A percentile compares a stretch with the other conserved stretches of the same genome.
These are phyloP conservation scores for Idris sp. DNA, from an alignment of 1,140 invertebrate genomes.

Conservation along the genomic window DNA sequence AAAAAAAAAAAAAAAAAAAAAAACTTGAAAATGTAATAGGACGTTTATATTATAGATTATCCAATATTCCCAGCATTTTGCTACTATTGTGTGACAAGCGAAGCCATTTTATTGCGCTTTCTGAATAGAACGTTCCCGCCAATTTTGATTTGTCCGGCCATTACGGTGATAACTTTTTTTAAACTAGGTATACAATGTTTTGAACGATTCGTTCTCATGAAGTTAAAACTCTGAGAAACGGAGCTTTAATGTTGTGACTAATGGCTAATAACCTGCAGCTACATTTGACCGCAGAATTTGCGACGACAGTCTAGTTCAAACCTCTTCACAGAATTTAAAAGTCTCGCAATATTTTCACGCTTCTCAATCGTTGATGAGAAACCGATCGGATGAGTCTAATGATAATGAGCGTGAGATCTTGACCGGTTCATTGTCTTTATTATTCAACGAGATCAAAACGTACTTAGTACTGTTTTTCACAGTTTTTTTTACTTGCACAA, in stretches of 20 bases:
- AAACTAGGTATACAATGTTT: slow-evolving; percentile 3
- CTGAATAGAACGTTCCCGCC: slow-evolving; percentile 31
- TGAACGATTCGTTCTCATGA: slow-evolving; percentile 58
- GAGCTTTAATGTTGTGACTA: slow-evolving; percentile 39
- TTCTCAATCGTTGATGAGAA: slow-evolving; percentile 39
- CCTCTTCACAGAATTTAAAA: slow-evolving; percentile 16
- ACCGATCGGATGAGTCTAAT: slow-evolving; percentile 16
- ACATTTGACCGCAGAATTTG: slow-evolving; percentile 63
- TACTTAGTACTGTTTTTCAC: slow-evolving; percentile 26
- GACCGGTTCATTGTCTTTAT: slow-evolving; percentile 27
- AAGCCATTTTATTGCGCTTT: slow-evolving; percentile 22
- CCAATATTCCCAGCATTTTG: slow-evolving; percentile 17
- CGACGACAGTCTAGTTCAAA: slow-evolving; percentile 40
- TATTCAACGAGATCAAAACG: slow-evolving; percentile 46
- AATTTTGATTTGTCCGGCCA: slow-evolving; percentile 15
- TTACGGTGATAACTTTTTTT: slow-evolving; percentile 21
- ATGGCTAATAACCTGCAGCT: slow-evolving; percentile 68
- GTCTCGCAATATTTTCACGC: slow-evolving; percentile 42
- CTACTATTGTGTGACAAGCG: neutral
- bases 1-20: no score
- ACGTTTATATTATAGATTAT: no score
- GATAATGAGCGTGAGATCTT: slow-evolving; percentile 69
- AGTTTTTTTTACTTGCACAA: slow-evolving; percentile 28
- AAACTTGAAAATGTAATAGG: no score
- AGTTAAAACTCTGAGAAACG: slow-evolving; percentile 31